Conservation (phyloP, 2,888 invertebrate species). For the Hydraecia micacea region DNA sequence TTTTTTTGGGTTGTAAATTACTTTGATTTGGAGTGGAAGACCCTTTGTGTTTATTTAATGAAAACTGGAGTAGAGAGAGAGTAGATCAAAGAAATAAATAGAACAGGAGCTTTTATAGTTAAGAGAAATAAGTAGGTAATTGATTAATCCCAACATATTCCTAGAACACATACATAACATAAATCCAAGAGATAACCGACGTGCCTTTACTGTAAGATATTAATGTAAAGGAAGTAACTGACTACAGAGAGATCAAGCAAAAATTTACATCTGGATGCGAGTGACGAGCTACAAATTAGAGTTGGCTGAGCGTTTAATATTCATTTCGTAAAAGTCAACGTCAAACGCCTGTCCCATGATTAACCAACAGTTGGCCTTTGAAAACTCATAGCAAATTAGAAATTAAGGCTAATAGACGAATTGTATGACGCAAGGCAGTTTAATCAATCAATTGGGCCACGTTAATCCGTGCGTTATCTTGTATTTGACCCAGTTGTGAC, state of each 20-base stretch:
- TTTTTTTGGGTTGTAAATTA: constrained; percentile 30
- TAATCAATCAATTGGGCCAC: constrained; percentile 74
- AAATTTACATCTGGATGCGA: neutral
- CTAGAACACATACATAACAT: neutral
- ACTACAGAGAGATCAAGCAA: neutral
- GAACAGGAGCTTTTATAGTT: neutral
- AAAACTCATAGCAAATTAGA: constrained; percentile 28
- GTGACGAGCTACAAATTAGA: neutral
- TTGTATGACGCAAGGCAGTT: constrained; percentile 62
- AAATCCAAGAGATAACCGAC: neutral
- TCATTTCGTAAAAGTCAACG: neutral
- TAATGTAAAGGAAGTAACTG: neutral
- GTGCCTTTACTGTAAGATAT: neutral
- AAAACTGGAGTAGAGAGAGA: neutral
- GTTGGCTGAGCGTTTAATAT: neutral
- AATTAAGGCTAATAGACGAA: constrained; percentile 56
- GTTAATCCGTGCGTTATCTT: constrained; percentile 76
- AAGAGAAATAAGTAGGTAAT: neutral
- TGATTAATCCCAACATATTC: neutral
- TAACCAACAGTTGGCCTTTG: constrained; percentile 32
- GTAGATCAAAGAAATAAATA: neutral
- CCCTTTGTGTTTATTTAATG: neutral
- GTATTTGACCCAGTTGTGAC: constrained; percentile 74
- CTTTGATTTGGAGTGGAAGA: constrained; percentile 33
- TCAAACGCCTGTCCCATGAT: neutral